Evolutionary conservation across 2,113 vertebrate species (phyloP), one percentile per base, ranked within the genome.

Genomic region (Salvelinus alpinus): DNA sequence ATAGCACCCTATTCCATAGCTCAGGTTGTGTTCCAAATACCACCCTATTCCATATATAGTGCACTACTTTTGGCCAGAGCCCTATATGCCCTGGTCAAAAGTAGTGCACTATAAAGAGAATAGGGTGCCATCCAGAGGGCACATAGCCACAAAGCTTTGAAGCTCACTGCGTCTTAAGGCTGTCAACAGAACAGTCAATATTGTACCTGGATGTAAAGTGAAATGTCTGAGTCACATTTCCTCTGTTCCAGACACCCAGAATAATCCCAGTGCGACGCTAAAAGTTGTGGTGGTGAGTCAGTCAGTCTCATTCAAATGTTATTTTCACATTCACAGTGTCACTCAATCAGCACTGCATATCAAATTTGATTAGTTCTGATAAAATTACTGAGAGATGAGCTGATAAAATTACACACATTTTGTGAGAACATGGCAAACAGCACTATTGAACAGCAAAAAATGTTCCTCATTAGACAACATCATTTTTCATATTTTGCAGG

Each of bases 271-370:
- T 27, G 75, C 47, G 0, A 22, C 1, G 7, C 1, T 2, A 1
- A 88, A 85, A 70, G 3, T 4, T 25, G 73, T 8, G 51, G 25
- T 64, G 75, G 90, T 91, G 65, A 83, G 87, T 81, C 13, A 16
- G 3, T 24, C 31, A 44, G 18, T 68, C 31, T 68, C 3, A 34
- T 68, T 8, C 3, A 38, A 44, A 8, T 48, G 25, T 1, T 51
- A 4, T 1, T 59, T 73, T 34, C 5, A 18, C 16, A 54, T 0
- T 51, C 47, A 34, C 13, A 6, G 3, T 8, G 18, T 67, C 27
- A 38, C 4, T n/a, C 14, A 47, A 24, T 38, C 54, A 57, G 9
- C n/a, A 62, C 59, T 62, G 7, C n/a, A 11, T 62, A 9, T 62
- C 16, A 14, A 18, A 54, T 16, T 54, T 54, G 14, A 54, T 54